These are phyloP conservation scores for Triplophysa dalaica DNA, from an alignment of 2,113 vertebrate species.

Conservation along the genomic window DNA sequence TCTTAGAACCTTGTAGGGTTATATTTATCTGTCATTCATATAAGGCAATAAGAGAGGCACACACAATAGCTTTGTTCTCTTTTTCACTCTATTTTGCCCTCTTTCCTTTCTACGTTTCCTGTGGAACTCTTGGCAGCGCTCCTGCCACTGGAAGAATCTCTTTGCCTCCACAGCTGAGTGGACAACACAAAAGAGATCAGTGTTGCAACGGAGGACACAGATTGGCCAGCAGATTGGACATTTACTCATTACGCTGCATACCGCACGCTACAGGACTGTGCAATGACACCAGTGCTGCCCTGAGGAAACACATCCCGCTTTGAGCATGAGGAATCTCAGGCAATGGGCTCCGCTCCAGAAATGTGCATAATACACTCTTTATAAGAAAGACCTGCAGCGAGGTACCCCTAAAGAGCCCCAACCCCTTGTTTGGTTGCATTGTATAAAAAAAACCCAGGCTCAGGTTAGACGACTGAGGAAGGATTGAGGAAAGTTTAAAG, in stretches of 20 bases:
- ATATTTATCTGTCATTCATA: conserved; percentile 27
- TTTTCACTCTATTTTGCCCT: conserved; percentile 13
- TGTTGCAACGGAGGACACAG: conserved; percentile 40
- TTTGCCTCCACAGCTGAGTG: conserved; percentile 38
- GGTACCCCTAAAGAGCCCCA: not conserved
- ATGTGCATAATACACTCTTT: conserved; percentile 27
- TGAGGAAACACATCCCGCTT: conserved; percentile 23
- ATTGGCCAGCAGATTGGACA: conserved; percentile 39
- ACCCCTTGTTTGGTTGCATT: conserved; percentile 11
- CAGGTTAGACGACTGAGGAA: not conserved
- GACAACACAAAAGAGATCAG: conserved; percentile 51
- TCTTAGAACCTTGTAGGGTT: too few relatives aligned
- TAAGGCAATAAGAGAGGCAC: conserved; percentile 41
- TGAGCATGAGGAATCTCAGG: conserved; percentile 26
- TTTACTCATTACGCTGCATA: conserved; percentile 50
- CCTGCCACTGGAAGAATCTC: conserved; percentile 54
- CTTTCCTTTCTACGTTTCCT: conserved; percentile 36
- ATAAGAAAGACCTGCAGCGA: conserved; percentile 23
- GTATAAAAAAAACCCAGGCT: not conserved
- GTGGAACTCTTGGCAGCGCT: conserved; percentile 47
- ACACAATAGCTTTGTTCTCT: conserved; percentile 53
- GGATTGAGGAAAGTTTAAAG: not conserved
- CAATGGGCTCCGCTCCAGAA: conserved; percentile 20
- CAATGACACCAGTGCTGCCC: conserved; percentile 47
- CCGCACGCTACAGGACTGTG: conserved; percentile 35